Percentiles rank a stretch among this genome's conserved stretches.
Evolutionary conservation across 2,113 vertebrate species (phyloP).

Genomic region (Ifrita kowaldi): DNA sequence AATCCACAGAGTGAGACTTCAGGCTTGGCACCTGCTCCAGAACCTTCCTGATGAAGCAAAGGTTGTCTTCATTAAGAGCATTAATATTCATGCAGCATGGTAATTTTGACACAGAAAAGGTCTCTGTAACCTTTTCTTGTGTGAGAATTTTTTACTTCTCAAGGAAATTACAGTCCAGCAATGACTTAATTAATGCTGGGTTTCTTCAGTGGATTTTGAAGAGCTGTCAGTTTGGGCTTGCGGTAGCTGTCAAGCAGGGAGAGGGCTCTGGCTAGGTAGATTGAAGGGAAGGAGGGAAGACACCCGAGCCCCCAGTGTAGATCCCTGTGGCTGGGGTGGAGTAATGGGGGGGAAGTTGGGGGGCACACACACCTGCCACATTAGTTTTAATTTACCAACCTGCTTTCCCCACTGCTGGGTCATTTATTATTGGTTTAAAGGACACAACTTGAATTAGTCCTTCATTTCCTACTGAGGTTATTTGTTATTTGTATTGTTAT

Average conservation of each 20-base stretch:
- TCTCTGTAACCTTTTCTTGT: constrained; percentile 99
- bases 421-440: constrained; percentile 70
- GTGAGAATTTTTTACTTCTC: constrained; percentile 99
- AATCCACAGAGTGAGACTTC: constrained; percentile 86
- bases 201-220: constrained; percentile 88
- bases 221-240: constrained; percentile 94
- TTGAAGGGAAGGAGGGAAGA: constrained; percentile 78
- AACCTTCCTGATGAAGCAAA: constrained; percentile 97
- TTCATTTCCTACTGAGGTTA: constrained; percentile 31
- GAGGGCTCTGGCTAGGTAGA: constrained; percentile 73
- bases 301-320: constrained; percentile 16
- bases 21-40: constrained; percentile 93
- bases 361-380: neutral
- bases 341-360: neutral
- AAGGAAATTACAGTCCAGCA: constrained; percentile 99
- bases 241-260: constrained; percentile 83
- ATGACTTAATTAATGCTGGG: constrained; percentile 99
- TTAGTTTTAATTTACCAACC: constrained; percentile 66
- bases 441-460: constrained; percentile 59
- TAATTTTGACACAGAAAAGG: constrained; percentile 99
- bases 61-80: constrained; percentile 99
- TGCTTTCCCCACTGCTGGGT: constrained; percentile 43
- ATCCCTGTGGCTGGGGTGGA: neutral
- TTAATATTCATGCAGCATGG: constrained; percentile 99
- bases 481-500: constrained; percentile 61